phyloP scores from a whole-genome alignment of 2,797 vertebrate genomes.

The Lagocephalus sceleratus region DNA sequence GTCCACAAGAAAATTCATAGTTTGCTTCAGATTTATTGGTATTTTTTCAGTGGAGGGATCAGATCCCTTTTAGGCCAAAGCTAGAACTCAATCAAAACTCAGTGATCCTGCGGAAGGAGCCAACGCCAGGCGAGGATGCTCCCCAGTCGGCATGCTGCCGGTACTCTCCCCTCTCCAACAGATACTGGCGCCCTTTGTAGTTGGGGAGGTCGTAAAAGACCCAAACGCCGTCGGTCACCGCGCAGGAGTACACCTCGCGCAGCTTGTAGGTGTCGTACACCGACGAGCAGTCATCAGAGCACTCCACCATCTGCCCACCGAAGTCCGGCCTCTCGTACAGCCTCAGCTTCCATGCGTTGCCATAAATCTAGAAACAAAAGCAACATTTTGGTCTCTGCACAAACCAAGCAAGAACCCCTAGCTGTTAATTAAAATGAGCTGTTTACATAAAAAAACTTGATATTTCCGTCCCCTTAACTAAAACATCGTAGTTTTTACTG shows the following conservation, averaged over 20 bases:
- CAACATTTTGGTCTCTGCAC: too few species aligned
- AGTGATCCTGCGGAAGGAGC: conserved; percentile 79
- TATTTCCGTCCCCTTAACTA: neutral
- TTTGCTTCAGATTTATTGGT: conserved; percentile 47
- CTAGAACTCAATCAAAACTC: conserved; percentile 56
- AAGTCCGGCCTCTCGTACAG: conserved; percentile 84
- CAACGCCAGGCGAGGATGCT: conserved; percentile 69
- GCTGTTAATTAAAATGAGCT: too few species aligned
- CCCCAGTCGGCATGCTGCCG: conserved; percentile 82
- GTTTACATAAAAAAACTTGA: too few species aligned
- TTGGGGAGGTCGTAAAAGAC: conserved; percentile 82
- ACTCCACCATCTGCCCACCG: conserved; percentile 81
- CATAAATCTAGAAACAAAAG: conserved; percentile 59
- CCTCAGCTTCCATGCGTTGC: conserved; percentile 78
- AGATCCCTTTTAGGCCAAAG: neutral
- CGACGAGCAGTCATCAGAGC: conserved; percentile 80
- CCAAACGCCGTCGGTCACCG: conserved; percentile 82
- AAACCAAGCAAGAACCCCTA: too few species aligned
- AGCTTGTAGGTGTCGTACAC: conserved; percentile 79
- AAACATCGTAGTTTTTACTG: neutral
- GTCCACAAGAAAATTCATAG: too few species aligned
- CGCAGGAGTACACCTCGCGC: conserved; percentile 80
- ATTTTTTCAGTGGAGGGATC: neutral
- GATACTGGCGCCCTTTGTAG: conserved; percentile 82
- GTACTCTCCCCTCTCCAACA: conserved; percentile 82